phyloP scores from a whole-genome alignment of 2,113 vertebrate species.

The Eulemur rufifrons region DNA sequence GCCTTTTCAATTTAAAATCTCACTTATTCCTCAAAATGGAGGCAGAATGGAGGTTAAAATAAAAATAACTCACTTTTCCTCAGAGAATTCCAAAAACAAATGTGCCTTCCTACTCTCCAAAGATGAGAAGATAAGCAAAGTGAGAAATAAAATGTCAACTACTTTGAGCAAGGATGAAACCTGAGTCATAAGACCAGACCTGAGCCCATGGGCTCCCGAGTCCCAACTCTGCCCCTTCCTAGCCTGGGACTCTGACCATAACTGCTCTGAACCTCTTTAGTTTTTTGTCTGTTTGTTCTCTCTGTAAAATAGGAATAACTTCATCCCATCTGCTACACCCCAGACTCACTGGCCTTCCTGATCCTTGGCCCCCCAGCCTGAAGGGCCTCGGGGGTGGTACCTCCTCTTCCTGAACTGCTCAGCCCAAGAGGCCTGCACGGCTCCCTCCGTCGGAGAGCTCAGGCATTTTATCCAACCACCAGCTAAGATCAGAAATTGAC shows the following conservation, averaged over 20 bases:
- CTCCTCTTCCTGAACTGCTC: neutral
- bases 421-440: fast-evolving
- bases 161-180: neutral
- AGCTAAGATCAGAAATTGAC: neutral
- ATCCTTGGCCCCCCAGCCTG: no score
- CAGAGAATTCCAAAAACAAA: neutral
- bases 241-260: fast-evolving
- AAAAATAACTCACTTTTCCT: neutral
- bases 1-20: neutral
- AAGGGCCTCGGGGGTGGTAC: fast-evolving
- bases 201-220: fast-evolving
- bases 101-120: neutral
- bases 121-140: neutral
- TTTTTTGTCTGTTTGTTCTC: neutral
- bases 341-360: neutral
- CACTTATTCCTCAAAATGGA: neutral
- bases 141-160: neutral
- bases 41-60: neutral
- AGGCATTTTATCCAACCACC: neutral
- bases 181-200: neutral
- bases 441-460: neutral
- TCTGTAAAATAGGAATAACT: neutral
- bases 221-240: neutral
- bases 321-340: neutral
- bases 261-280: fast-evolving